These are phyloP conservation scores for Eupithecia abbreviata DNA, from an alignment of 2,888 invertebrate species.

Conservation along the genomic window DNA sequence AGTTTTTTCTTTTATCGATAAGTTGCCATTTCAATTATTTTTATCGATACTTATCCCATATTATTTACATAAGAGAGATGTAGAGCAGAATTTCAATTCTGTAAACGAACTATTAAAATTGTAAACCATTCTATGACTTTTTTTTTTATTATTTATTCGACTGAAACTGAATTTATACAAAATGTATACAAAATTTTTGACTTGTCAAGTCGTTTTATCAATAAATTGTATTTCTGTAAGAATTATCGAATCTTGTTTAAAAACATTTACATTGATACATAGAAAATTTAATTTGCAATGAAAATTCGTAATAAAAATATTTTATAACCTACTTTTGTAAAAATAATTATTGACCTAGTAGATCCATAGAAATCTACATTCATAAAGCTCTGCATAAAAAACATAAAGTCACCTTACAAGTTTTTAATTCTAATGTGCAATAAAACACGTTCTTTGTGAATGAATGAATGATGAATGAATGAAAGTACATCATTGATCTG, in stretches of 20 bases:
- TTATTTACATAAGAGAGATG: background rate
- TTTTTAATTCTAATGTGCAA: constrained; percentile 17
- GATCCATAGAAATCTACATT: background rate
- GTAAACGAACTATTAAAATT: no score
- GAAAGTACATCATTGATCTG: constrained; percentile 42
- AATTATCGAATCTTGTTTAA: background rate
- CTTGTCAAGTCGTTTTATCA: no score
- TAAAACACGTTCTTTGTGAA: constrained; percentile 26
- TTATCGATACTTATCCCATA: background rate
- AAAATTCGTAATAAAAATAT: background rate
- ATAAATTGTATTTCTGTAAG: no score
- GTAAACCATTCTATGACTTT: no score
- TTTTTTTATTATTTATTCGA: no score
- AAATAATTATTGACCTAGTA: background rate
- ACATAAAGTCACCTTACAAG: constrained; percentile 3
- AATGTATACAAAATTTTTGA: no score
- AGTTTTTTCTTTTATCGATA: background rate
- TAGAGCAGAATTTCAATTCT: no score
- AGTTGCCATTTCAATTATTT: background rate
- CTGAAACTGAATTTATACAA: no score
- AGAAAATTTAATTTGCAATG: background rate
- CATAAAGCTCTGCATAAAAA: constrained; percentile 1
- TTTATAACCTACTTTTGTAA: background rate
- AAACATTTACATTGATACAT: background rate
- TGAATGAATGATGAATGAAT: constrained; percentile 31